Percentiles rank a stretch among this genome's conserved stretches.
Conservation (phyloP, 30 jellyfish, hydroid and myxozoan species). For the Aurelia aurita region DNA sequence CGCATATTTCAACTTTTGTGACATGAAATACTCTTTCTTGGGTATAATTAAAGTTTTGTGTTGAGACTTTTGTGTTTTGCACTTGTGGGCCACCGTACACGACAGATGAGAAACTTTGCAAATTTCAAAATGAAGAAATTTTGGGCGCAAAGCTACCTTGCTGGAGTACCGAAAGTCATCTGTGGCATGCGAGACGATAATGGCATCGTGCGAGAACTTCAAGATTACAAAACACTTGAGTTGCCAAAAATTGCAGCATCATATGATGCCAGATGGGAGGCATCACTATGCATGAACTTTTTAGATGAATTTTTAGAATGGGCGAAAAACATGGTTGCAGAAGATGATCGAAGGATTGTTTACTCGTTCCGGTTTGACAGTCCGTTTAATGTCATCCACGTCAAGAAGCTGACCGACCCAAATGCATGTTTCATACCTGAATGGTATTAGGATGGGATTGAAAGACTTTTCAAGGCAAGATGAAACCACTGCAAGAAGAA, state of each 20-base stretch:
- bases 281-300: conserved; percentile 80
- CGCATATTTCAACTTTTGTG: no score
- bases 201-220: conserved; percentile 77
- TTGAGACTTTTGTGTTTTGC: no score
- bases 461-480: not conserved
- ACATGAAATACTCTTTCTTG: no score
- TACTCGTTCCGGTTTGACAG: conserved; percentile 63
- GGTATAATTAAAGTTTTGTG: no score
- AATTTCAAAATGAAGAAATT: conserved; percentile 82
- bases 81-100: no score
- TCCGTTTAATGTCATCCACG: conserved; percentile 70
- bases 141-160: conserved; percentile 98
- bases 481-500: no score
- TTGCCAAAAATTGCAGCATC: conserved; percentile 73
- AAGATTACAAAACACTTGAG: conserved; percentile 56
- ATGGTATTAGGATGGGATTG: conserved; percentile 59
- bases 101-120: conserved; percentile 79
- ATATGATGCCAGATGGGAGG: conserved; percentile 70
- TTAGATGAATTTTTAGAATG: conserved; percentile 73
- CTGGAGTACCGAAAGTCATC: conserved; percentile 89
- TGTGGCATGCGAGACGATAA: conserved; percentile 94
- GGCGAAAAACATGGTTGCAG: conserved; percentile 65
- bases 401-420: conserved; percentile 44
- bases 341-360: conserved; percentile 67
- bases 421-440: conserved; percentile 82